These are phyloP conservation scores for Loris lydekkerianus DNA, from an alignment of 2,797 vertebrate genomes.

Conservation along the genomic window DNA sequence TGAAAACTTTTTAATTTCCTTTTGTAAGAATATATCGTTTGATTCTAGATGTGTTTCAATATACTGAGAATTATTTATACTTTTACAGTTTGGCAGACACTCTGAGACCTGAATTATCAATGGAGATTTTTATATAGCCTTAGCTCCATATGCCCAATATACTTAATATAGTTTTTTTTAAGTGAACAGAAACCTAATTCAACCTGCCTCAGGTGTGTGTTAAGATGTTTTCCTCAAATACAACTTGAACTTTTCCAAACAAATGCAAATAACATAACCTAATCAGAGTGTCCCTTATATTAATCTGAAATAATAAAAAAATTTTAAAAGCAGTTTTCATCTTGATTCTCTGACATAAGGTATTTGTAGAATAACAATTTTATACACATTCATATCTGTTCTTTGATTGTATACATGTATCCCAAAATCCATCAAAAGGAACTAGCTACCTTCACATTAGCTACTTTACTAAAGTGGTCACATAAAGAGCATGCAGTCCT, in stretches of 20 bases:
- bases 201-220: neutral
- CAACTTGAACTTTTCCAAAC: too few species aligned
- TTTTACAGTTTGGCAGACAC: neutral
- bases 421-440: neutral
- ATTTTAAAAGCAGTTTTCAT: neutral
- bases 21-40: conserved; percentile 20
- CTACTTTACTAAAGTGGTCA: neutral
- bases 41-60: conserved; percentile 19
- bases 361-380: neutral
- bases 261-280: too few species aligned
- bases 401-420: neutral
- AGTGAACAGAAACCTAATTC: neutral
- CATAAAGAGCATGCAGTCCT: neutral
- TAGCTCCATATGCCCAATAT: neutral
- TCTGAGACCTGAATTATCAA: conserved; percentile 1
- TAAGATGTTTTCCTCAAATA: neutral
- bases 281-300: too few species aligned
- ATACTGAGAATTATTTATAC: conserved; percentile 5
- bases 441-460: neutral
- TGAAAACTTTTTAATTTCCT: conserved; percentile 7
- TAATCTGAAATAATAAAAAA: too few species aligned
- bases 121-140: neutral
- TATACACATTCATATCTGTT: neutral
- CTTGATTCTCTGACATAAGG: neutral
- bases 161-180: neutral